Evolutionary conservation across 2,113 vertebrate genomes (phyloP), one percentile per base, ranked within the genome.

Genomic region (Vireo altiloquus): DNA sequence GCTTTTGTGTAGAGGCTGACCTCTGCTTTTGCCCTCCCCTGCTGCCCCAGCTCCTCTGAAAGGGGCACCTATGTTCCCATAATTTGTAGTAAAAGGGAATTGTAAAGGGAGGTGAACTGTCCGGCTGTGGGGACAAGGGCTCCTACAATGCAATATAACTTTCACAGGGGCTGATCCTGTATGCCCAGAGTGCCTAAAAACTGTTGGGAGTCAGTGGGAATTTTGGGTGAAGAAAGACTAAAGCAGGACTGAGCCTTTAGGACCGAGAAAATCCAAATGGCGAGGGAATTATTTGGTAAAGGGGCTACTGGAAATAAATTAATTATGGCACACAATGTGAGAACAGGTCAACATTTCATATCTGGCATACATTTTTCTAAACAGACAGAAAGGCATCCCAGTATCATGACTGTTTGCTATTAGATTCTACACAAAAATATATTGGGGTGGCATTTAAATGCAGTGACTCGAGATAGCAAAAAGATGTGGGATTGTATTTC

Each of bases 1-100:
- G 89, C 95, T 97, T 96, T 97, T 97, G 97, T 97, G 80, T 80
- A n/a, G 86, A 52, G 78, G 64, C 87, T 97, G 97, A 97, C 97
- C 97, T 97, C 95, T 94, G 91, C 80, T 95, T 96, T 96, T 10
- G 28, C 85, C 80, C 40, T 75, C 21, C 59, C 20, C 79, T 13
- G 30, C 20, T 47, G 14, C 39, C 89, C 69, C 27, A 78, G 56
- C 84, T 79, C 39, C 61, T 93, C 93, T 89, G 90, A 92, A 95
- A 96, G 87, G 91, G 92, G 63, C 85, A 82, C 86, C 83, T 95
- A 92, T 95, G 92, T 97, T 90, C 46, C 68, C 66, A 46, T 94
- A 91, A 94, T 96, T 94, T 95, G 95, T 89, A 82, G 68, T 81
- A 82, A 91, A 96, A 96, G 68, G 74, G 77, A 85, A 49, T 89